Conservation (phyloP, 2,113 vertebrate genomes). For the Brachyhypopomus occidentalis region DNA sequence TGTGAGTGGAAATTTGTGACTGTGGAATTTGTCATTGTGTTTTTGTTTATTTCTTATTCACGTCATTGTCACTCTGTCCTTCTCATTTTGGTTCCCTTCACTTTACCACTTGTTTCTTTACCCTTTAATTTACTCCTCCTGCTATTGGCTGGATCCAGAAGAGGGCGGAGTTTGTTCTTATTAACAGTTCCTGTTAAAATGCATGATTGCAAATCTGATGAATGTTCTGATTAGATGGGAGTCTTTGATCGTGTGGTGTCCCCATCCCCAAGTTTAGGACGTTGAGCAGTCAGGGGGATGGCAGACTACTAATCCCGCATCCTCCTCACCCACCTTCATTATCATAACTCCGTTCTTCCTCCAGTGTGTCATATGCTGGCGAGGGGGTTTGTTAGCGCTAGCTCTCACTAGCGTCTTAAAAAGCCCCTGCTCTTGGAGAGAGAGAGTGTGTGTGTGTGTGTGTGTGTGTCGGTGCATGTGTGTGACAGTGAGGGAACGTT, state of each 20-base stretch:
- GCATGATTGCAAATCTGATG: constrained; percentile 29
- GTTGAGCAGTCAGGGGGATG: constrained; percentile 12
- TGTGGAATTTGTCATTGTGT: background rate
- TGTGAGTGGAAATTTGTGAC: too few species aligned
- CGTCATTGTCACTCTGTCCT: background rate
- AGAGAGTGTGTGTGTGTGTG: background rate
- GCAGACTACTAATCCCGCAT: constrained; percentile 33
- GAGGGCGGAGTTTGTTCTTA: constrained; percentile 23
- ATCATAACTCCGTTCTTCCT: constrained; percentile 44
- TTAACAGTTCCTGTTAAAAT: background rate
- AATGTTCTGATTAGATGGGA: constrained; percentile 12
- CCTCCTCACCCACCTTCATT: constrained; percentile 44
- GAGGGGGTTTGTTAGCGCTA: constrained; percentile 59
- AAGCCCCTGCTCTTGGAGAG: background rate
- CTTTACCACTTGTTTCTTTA: background rate
- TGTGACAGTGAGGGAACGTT: background rate
- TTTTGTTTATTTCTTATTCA: background rate
- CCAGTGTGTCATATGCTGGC: constrained; percentile 57
- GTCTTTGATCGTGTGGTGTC: background rate
- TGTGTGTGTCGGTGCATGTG: background rate
- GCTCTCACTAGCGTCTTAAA: constrained; percentile 54
- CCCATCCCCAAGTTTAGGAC: background rate
- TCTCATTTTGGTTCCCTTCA: constrained; percentile 15
- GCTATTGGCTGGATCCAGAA: constrained; percentile 16
- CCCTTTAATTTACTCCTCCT: background rate